A percentile compares a stretch with the other conserved stretches of the same genome.
phyloP scores from a whole-genome alignment of 1,140 invertebrate species.

The Muscidifurax raptorellus region DNA sequence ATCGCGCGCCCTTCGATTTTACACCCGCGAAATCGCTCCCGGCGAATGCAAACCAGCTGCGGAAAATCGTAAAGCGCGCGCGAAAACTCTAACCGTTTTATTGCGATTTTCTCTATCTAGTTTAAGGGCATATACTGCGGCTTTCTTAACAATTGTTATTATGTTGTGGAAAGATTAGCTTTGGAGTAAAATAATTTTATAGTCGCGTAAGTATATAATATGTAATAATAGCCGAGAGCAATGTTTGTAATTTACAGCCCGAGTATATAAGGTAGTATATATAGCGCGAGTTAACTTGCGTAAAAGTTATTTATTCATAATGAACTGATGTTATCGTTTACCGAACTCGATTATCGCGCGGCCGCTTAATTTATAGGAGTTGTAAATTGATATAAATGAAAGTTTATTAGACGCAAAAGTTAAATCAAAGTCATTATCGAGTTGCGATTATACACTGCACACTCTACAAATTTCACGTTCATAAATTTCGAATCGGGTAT shows the following conservation, averaged over 20 bases:
- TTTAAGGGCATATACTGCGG: no score
- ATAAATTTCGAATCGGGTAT: background rate
- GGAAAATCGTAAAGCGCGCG: conserved; percentile 64
- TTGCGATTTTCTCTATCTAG: conserved; percentile 6
- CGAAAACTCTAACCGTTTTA: conserved; percentile 29
- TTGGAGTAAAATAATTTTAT: no score
- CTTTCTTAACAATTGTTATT: no score
- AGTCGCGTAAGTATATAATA: no score
- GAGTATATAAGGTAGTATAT: no score
- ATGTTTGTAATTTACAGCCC: conserved; percentile 4
- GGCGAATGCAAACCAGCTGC: conserved; percentile 60
- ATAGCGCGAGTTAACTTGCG: background rate
- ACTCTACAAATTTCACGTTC: background rate
- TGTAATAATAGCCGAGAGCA: background rate
- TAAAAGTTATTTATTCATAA: conserved; percentile 35
- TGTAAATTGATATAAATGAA: conserved; percentile 47
- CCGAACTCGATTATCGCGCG: background rate
- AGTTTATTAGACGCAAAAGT: conserved; percentile 41
- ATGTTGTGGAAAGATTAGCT: no score
- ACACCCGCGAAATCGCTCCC: background rate
- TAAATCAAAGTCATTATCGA: conserved; percentile 34
- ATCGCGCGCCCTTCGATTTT: conserved; percentile 34
- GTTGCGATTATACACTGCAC: background rate
- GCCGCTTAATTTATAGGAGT: conserved; percentile 20
- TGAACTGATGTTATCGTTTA: conserved; percentile 23